Evolutionary conservation across 2,888 invertebrate species (phyloP), one percentile per base, ranked within the genome.

Genomic region (Oligia latruncula): DNA sequence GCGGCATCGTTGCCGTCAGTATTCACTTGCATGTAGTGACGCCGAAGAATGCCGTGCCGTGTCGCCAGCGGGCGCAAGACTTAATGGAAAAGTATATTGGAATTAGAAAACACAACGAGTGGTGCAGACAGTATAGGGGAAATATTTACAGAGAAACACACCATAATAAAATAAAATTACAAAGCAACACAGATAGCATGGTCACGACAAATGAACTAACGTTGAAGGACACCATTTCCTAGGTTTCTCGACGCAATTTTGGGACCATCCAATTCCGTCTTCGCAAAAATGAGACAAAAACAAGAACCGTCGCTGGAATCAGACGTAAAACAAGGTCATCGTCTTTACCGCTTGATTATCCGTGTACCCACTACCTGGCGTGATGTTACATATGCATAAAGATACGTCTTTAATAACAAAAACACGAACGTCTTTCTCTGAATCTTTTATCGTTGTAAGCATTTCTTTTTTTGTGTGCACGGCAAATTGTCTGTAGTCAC

Each of bases 401-500:
- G 71, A 85, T 81, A 55, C 78, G 75, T 74, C 74, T 80, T 86
- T 88, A 89, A 88, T 86, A 88, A 82, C 90, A 72, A 80, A 84
- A 88, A 87, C 87, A 90, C 81, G 87, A 88, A 84, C 68, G 71
- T 78, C 79, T 83, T 66, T 71, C 82, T 52, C 81, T 86, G 79
- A 88, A 88, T 89, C 79, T 89, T 88, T 89, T 88, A 86, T 82
- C 68, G 88, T 78, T 52, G 80, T 75, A 83, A 87, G 77, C 74
- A 77, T 90, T 85, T 74, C 80, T 90, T 89, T 89, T 89, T 85
- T 86, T 83, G 82, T 84, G 86, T 83, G 79, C 81, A 73, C 82
- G 78, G 79, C 82, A 89, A 88, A 92, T 88, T 90, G 88, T 83
- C 73, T 72, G 80, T 79, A 90, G 91, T 89, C 93, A 91, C 90